Conservation (phyloP, 2,113 vertebrate genomes). For the Phrynosoma platyrhinos region DNA sequence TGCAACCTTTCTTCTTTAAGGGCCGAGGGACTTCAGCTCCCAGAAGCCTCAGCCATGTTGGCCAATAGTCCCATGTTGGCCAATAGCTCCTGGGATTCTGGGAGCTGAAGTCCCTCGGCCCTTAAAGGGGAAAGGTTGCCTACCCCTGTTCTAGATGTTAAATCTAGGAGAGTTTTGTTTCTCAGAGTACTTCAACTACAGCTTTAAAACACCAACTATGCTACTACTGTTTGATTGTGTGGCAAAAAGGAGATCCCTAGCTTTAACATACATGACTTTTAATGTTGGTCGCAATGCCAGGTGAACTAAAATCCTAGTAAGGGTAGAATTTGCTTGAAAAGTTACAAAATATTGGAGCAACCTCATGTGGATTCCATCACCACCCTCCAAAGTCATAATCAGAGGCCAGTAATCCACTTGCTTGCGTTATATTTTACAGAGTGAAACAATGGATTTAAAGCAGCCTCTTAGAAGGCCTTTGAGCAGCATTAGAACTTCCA, state of each 20-base stretch:
- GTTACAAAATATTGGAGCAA: neutral
- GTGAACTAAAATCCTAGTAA: neutral
- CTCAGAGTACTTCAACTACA: neutral
- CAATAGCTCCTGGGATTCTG: no score
- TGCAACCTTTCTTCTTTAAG: no score
- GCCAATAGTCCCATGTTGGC: no score
- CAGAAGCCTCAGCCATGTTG: no score
- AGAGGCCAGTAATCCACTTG: neutral
- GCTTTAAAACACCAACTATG: neutral
- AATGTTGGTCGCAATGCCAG: neutral
- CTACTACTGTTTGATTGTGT: neutral
- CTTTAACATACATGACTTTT: neutral
- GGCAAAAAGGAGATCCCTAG: neutral
- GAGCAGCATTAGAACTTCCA: neutral
- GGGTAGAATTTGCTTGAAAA: no score
- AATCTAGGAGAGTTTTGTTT: neutral
- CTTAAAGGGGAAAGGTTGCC: no score
- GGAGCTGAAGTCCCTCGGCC: no score
- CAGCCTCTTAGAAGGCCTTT: neutral
- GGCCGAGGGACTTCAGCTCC: no score
- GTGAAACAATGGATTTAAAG: neutral
- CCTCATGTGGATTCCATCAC: neutral
- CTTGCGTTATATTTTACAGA: neutral
- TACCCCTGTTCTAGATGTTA: neutral
- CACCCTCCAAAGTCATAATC: neutral